Base-by-base conservation (phyloP, 2,888 invertebrate genomes). In the Gari tellinella region DNA sequence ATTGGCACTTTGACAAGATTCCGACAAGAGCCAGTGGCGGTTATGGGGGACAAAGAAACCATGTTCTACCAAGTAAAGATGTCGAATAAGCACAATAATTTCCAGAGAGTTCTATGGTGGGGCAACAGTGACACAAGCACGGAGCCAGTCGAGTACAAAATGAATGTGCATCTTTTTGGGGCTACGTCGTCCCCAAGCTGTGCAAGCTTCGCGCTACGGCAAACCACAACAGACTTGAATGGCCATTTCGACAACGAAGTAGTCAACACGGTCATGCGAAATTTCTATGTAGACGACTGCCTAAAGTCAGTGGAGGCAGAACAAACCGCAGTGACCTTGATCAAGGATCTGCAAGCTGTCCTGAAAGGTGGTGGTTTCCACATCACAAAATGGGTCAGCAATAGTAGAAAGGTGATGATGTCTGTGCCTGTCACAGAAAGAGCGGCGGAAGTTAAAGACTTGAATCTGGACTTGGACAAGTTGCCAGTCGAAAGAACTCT, bases 271-370 rank as follows among this genome's bases (percentile, higher is more conserved):
- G 43, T 80, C 1, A 38, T 38, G 10, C 48, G 53, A 4, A 65
- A 68, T 15, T 68, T 77, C 41, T 77, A 80, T 56, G 80, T 75
- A 0, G 82, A 80, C 40, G 78, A 82, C 49, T 74, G 77, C 7
- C 43, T 77, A n/a, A 62, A 43, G 19, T 65, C 66, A n/a, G 65
- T 68, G 14, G n/a, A 37, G 12, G 41, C 40, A 19, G 64, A 23
- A n/a, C 40, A 63, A 0, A 19, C 40, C 2, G 67, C 73, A 1
- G 38, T 48, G 15, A 25, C 41, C 4, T 43, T 81, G 38, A 55
- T 75, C 2, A 19, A 46, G 26, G 26, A 57, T 23, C 19, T 52
- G 15, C 37, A 49, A 48, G 31, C 31, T 12, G 25, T 74, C 48
- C 65, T 64, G 19, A 55, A 26, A 4, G 49, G 60, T 40, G 81